These are phyloP conservation scores for Fabriciana adippe DNA, from an alignment of 2,888 invertebrate genomes.

Conservation along the genomic window DNA sequence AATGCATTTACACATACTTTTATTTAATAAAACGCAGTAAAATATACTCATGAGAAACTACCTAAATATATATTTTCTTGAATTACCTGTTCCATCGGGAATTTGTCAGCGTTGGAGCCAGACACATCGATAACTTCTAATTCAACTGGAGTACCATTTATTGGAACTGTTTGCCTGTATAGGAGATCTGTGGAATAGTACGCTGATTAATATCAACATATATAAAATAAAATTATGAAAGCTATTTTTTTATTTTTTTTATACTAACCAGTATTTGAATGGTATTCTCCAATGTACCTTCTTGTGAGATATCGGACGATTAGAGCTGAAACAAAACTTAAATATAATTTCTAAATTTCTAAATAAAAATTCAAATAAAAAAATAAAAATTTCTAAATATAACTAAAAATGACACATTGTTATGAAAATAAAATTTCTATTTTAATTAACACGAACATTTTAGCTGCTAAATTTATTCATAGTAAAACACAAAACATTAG, in stretches of 20 bases:
- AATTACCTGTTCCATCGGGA: constrained; percentile 82
- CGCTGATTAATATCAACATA: neutral
- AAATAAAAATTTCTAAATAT: too few relatives aligned
- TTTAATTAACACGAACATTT: too few relatives aligned
- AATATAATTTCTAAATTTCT: constrained; percentile 28
- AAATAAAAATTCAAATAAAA: too few relatives aligned
- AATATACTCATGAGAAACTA: neutral
- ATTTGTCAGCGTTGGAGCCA: constrained; percentile 85
- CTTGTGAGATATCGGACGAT: constrained; percentile 90
- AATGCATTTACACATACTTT: too few relatives aligned
- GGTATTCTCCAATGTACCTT: constrained; percentile 90
- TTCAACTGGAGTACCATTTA: constrained; percentile 87
- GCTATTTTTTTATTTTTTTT: neutral
- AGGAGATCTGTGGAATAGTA: constrained; percentile 85
- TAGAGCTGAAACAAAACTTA: constrained; percentile 82
- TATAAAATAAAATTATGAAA: neutral
- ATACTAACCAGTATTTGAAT: constrained; percentile 88
- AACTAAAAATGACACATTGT: neutral
- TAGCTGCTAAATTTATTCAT: too few relatives aligned
- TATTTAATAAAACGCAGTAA: too few relatives aligned
- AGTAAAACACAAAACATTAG: too few relatives aligned
- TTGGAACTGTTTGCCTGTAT: constrained; percentile 88
- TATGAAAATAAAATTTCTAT: neutral
- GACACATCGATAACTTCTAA: constrained; percentile 91
- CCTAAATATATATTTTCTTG: neutral